phyloP scores from a whole-genome alignment of 2,888 invertebrate species.

The Himalopsyche japonica region DNA sequence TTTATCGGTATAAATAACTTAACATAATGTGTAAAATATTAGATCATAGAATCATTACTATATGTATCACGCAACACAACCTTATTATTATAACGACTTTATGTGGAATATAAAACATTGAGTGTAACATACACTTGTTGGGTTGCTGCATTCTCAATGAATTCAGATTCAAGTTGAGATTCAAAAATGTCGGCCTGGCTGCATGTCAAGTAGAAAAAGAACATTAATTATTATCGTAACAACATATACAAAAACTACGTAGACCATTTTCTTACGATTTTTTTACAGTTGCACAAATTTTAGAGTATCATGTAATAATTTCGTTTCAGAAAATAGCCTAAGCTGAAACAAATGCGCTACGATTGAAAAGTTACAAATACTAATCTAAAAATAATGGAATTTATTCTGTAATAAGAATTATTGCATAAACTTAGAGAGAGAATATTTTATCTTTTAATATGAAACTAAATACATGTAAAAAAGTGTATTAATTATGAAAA shows the following conservation, averaged over 20 bases:
- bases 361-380: neutral
- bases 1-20: neutral
- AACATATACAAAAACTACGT: conserved; percentile 43
- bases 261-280: neutral
- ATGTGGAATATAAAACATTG: conserved; percentile 42
- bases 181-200: conserved; percentile 98
- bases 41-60: neutral
- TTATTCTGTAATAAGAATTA: neutral
- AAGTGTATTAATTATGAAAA: neutral
- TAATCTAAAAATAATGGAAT: neutral
- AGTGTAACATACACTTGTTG: conserved; percentile 81
- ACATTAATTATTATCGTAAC: neutral
- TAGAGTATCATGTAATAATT: neutral
- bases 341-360: conserved; percentile 32
- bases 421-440: neutral
- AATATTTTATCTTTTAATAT: neutral
- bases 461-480: neutral
- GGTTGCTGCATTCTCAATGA: conserved; percentile 85
- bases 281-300: neutral
- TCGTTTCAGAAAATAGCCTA: conserved; percentile 33
- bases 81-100: conserved; percentile 19
- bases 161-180: conserved; percentile 94
- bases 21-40: neutral
- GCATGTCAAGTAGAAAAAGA: conserved; percentile 58
- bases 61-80: conserved; percentile 33